Conservation (phyloP, 2,888 invertebrate genomes). For the Agrochola litura region DNA sequence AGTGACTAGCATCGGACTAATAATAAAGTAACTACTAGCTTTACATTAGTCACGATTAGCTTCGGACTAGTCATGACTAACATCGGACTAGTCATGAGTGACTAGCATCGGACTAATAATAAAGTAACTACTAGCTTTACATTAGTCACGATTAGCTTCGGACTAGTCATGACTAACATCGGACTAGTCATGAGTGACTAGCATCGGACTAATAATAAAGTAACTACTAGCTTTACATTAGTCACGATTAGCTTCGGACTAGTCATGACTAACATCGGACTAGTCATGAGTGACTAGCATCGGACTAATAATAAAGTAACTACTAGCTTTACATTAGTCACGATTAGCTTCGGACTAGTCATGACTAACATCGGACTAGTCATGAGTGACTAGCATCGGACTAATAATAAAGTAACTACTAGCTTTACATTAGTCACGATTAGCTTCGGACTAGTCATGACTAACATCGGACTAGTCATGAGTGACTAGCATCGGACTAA, state of each 20-base stretch:
- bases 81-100: no score
- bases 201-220: neutral
- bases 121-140: neutral
- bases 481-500: neutral
- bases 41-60: neutral
- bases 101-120: neutral
- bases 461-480: no score
- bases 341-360: neutral
- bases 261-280: neutral
- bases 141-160: neutral
- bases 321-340: neutral
- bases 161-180: neutral
- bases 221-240: neutral
- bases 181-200: neutral
- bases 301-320: neutral
- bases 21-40: neutral
- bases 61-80: neutral
- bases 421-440: neutral
- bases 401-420: neutral
- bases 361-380: neutral
- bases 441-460: neutral
- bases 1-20: neutral
- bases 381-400: neutral
- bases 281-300: neutral
- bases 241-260: neutral